These are phyloP conservation scores for Callaeas wilsoni DNA, from an alignment of 2,113 vertebrate genomes.

Conservation along the genomic window DNA sequence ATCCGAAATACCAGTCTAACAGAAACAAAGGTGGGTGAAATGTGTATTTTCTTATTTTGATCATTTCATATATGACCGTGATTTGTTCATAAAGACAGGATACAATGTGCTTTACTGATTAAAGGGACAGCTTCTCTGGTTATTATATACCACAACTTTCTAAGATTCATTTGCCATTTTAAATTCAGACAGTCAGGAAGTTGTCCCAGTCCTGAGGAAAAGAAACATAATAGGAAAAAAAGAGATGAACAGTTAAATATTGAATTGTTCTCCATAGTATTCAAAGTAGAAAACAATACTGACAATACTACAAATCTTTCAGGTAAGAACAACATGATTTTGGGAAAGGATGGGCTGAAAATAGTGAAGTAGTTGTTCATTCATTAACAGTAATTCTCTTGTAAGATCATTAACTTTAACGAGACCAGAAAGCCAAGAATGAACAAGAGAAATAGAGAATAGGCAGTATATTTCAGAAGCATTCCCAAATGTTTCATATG, in stretches of 20 bases:
- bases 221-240: background rate
- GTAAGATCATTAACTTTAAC: background rate
- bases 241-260: background rate
- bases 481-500: background rate
- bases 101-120: background rate
- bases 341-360: background rate
- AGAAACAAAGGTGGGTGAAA: background rate
- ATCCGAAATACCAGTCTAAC: background rate
- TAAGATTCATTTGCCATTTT: background rate
- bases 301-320: background rate
- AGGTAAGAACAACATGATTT: background rate
- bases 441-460: background rate
- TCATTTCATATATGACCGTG: background rate
- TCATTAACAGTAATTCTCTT: background rate
- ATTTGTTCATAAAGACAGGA: background rate
- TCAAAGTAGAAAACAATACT: background rate
- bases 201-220: background rate
- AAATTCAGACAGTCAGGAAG: constrained; percentile 1
- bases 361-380: background rate
- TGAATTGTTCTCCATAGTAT: background rate
- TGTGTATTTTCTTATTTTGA: background rate
- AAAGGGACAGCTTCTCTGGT: background rate
- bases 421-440: background rate
- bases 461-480: background rate
- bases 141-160: background rate